Percentiles rank a stretch among this genome's conserved stretches.
These are phyloP conservation scores for Callochromis pleurospilus DNA, from an alignment of 2,113 vertebrate species.

Conservation along the genomic window DNA sequence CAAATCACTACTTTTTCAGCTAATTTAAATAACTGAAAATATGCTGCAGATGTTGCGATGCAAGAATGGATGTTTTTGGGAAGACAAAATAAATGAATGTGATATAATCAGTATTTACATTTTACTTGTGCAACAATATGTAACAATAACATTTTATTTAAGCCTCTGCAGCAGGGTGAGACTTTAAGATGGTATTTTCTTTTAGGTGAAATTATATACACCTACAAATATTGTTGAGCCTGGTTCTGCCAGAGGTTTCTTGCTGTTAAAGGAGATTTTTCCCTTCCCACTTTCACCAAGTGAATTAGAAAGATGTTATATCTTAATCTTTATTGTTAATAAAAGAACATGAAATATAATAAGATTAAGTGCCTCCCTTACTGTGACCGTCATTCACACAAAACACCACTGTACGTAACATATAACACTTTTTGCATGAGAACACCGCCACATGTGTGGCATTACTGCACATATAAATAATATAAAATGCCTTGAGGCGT, in stretches of 20 bases:
- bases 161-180: background rate
- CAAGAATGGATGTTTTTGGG: background rate
- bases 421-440: background rate
- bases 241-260: background rate
- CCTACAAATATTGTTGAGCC: background rate
- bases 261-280: background rate
- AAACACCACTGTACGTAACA: background rate
- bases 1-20: background rate
- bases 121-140: background rate
- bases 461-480: background rate
- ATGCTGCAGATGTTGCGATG: background rate
- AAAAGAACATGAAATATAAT: background rate
- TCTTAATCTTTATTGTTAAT: background rate
- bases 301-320: background rate
- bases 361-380: background rate
- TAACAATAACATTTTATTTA: background rate
- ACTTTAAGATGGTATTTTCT: background rate
- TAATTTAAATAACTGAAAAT: background rate
- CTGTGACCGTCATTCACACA: background rate
- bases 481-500: background rate
- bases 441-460: background rate
- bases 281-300: accelerated
- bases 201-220: background rate
- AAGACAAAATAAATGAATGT: background rate
- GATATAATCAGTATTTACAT: background rate